Conservation (phyloP, 2,113 vertebrate species). For the Columbina picui region DNA sequence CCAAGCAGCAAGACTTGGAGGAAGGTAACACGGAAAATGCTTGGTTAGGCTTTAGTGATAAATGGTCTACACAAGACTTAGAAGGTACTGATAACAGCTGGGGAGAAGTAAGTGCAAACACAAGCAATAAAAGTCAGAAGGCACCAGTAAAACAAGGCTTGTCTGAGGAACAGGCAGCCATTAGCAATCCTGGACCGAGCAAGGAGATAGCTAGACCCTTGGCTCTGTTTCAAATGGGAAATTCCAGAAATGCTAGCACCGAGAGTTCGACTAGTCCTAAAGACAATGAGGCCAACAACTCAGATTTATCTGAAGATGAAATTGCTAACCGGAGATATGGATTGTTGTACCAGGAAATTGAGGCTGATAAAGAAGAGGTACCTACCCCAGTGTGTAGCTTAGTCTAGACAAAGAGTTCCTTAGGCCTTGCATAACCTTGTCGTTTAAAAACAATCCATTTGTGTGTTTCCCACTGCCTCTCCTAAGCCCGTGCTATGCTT, state of each 20-base stretch:
- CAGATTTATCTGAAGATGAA: constrained; percentile 97
- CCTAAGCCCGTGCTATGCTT: constrained; percentile 20
- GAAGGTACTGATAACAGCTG: constrained; percentile 48
- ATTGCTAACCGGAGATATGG: constrained; percentile 94
- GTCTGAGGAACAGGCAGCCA: not conserved
- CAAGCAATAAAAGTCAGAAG: constrained; percentile 53
- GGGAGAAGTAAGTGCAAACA: constrained; percentile 43
- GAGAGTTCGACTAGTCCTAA: constrained; percentile 78
- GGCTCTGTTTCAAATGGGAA: constrained; percentile 63
- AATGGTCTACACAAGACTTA: constrained; percentile 67
- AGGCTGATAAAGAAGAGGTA: constrained; percentile 95
- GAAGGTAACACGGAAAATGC: constrained; percentile 47
- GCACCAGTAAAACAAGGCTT: constrained; percentile 23
- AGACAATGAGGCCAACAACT: constrained; percentile 89
- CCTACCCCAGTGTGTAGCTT: constrained; percentile 78
- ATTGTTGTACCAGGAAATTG: constrained; percentile 93
- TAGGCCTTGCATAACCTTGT: constrained; percentile 76
- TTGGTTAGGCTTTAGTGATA: constrained; percentile 73
- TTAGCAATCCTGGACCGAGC: constrained; percentile 14
- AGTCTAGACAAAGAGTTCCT: constrained; percentile 81
- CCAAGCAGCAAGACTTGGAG: constrained; percentile 47
- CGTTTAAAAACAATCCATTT: constrained; percentile 51
- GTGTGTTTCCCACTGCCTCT: constrained; percentile 43
- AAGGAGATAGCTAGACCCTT: constrained; percentile 61
- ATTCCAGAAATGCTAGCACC: constrained; percentile 72